Conservation (phyloP, 2,113 vertebrate species). For the Caracal caracal region DNA sequence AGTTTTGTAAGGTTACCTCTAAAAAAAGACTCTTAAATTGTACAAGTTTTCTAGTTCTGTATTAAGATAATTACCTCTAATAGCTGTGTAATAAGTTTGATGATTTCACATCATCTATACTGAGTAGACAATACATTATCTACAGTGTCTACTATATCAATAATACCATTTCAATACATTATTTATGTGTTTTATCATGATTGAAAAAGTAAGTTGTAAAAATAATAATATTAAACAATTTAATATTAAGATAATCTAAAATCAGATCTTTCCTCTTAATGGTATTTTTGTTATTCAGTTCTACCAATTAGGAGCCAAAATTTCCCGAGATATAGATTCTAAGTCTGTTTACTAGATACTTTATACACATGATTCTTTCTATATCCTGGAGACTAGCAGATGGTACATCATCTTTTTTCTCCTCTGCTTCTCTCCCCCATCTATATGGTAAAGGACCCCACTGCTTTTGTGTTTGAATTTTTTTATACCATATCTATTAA, state of each 20-base stretch:
- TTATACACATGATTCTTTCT: neutral
- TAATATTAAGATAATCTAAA: neutral
- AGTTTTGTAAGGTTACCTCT: neutral
- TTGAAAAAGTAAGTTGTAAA: neutral
- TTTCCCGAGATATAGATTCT: neutral
- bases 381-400: neutral
- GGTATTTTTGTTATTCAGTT: neutral
- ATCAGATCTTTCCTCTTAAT: neutral
- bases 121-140: neutral
- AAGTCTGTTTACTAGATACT: neutral
- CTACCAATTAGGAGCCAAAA: neutral
- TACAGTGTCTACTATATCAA: neutral
- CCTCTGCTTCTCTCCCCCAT: neutral
- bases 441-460: neutral
- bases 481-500: neutral
- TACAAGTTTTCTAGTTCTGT: neutral
- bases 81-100: neutral
- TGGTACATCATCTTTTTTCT: neutral
- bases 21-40: neutral
- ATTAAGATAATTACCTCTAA: neutral
- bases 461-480: neutral
- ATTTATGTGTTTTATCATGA: neutral
- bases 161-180: neutral
- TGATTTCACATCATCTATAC: neutral
- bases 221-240: neutral